Base-by-base conservation (phyloP, 2,888 invertebrate species). In the Monochamus alternatus region DNA sequence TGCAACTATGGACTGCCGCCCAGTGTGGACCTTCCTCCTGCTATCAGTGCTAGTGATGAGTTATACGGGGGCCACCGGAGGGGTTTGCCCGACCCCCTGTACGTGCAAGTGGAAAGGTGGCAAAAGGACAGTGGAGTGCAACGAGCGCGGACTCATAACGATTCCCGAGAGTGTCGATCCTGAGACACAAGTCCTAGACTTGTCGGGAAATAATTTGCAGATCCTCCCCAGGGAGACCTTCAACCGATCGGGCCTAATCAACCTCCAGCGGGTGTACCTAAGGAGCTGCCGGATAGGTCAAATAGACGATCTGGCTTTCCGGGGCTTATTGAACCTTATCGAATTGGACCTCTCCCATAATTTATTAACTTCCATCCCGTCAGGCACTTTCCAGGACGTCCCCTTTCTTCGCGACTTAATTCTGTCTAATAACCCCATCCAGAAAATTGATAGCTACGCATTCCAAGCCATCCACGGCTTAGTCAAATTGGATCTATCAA, bases 91-190 rank as follows among this genome's bases (percentile, higher is more conserved):
- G 75, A 91, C 92, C 60, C 93, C 93, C 83, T 97, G 97, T 90
- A 92, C 93, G 85, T 97, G 97, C 90, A 97, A 97, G 89, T 97
- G 97, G 97, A 97, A 97, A 90, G 94, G 95, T 85, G 97, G 97
- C 83, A 97, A 97, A 89, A 95, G 96, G 88, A 96, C 97, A 68
- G 97, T 97, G 77, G 96, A 97, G 90, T 97, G 97, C 89, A 93
- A 94, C 86, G 94, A 96, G 88, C 93, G 95, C 76, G 93, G 93
- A 76, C 92, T 97, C 81, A 95, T 95, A 85, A 93, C 94, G 73
- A 94, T 97, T 81, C 97, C 97, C 64, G 94, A 95, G 84, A 94
- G 94, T 85, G 94, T 97, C 81, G 96, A 97, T 89, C 93, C 95
- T 59, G 96, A 94, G 83, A 97, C 97, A 51, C 97, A 97, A 91